Conservation (phyloP, 2,888 invertebrate genomes). For the Branchipolynoe longqiensis region DNA sequence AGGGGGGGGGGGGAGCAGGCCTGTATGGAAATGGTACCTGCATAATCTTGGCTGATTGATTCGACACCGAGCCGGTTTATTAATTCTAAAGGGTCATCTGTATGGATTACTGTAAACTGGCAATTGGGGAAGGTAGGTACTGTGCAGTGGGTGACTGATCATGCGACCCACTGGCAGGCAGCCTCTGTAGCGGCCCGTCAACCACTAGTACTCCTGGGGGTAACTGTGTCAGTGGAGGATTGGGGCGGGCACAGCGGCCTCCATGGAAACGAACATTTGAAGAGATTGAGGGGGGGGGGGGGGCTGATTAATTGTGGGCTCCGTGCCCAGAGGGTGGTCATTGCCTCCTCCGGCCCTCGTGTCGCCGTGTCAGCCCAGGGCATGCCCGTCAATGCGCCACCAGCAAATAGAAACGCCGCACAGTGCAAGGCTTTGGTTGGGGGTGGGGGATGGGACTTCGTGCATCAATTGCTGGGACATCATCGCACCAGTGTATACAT, state of each 20-base stretch:
- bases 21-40: conserved; percentile 35
- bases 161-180: neutral
- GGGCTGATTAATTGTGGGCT: conserved; percentile 5
- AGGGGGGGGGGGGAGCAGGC: neutral
- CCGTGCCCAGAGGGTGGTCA: too few species aligned
- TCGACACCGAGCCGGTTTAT: conserved; percentile 21
- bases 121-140: conserved; percentile 21
- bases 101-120: conserved; percentile 32
- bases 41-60: conserved; percentile 24
- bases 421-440: too few species aligned
- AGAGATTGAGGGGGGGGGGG: neutral
- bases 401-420: too few species aligned
- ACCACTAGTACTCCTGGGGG: neutral
- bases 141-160: too few species aligned
- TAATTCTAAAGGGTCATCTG: conserved; percentile 36
- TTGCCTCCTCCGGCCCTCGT: too few species aligned
- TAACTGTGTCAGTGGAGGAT: neutral
- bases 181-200: neutral
- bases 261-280: conserved; percentile 15
- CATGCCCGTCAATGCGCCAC: too few species aligned
- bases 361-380: too few species aligned
- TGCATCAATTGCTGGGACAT: too few species aligned
- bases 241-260: neutral
- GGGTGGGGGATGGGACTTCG: too few species aligned
- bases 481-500: too few species aligned